Evolutionary conservation across 2,888 invertebrate species (phyloP).

Genomic region (Papilio protenor): DNA sequence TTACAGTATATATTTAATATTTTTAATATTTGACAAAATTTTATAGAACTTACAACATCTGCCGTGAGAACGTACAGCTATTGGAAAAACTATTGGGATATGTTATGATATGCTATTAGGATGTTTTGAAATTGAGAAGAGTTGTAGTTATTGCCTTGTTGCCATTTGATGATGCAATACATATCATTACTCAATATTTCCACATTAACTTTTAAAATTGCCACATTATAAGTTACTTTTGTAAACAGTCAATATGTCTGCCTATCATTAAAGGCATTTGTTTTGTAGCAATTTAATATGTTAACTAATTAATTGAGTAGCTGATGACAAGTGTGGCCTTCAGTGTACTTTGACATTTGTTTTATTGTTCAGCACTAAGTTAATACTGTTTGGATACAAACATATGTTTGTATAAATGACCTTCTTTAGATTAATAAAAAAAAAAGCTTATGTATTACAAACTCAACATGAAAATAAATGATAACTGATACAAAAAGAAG

Average conservation of each 20-base stretch:
- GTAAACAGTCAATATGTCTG: conserved; percentile 16
- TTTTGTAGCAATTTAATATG: conserved; percentile 4
- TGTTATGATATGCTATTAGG: too few species aligned
- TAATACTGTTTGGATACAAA: conserved; percentile 25
- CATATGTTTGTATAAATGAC: conserved; percentile 25
- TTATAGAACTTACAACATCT: background rate
- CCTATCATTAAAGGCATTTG: background rate
- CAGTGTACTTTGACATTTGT: conserved; percentile 1
- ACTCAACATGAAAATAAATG: background rate
- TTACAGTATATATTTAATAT: background rate
- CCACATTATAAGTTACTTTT: background rate
- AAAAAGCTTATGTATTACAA: background rate
- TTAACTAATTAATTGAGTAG: background rate
- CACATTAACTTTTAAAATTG: conserved; percentile 54
- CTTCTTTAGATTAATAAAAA: conserved; percentile 13
- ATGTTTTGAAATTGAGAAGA: conserved; percentile 1
- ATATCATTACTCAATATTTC: conserved; percentile 73
- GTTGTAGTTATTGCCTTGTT: conserved; percentile 25
- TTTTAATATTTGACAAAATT: background rate
- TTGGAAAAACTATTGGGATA: background rate
- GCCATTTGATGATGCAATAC: conserved; percentile 73
- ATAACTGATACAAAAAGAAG: background rate
- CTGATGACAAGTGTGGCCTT: conserved; percentile 22
- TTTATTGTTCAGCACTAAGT: background rate
- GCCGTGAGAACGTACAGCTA: background rate